Conservation (phyloP, 2,113 vertebrate genomes). For the Micronycteris hirsuta region DNA sequence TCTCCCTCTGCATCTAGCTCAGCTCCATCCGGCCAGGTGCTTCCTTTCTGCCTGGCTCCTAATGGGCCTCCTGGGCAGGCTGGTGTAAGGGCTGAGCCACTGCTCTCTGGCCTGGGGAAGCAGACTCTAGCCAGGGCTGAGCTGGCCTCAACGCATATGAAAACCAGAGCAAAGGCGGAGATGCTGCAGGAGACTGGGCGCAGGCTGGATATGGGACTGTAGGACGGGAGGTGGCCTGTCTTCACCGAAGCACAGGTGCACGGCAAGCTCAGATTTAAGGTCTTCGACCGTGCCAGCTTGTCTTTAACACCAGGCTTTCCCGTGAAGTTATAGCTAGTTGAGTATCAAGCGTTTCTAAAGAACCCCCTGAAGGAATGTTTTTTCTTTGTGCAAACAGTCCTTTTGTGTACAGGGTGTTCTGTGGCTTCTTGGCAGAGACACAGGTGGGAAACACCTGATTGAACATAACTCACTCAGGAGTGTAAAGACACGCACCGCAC, state of each 20-base stretch:
- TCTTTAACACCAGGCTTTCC: conserved; percentile 16
- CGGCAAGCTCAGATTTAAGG: neutral
- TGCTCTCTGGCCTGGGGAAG: neutral
- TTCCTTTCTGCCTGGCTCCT: neutral
- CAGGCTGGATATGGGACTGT: neutral
- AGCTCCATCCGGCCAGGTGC: neutral
- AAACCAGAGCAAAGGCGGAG: neutral
- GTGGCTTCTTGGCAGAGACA: conserved; percentile 60
- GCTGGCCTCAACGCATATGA: neutral
- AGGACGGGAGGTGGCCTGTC: neutral
- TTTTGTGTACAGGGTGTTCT: conserved; percentile 59
- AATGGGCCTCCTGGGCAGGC: neutral
- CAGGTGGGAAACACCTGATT: conserved; percentile 58
- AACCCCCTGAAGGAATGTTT: conserved; percentile 64
- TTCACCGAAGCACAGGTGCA: neutral
- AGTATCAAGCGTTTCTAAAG: conserved; percentile 64
- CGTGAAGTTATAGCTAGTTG: conserved; percentile 59
- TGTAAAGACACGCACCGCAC: neutral
- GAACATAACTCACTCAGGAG: neutral
- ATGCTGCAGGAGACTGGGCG: neutral
- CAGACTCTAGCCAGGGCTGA: neutral
- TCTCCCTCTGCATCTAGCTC: neutral
- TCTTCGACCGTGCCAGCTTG: neutral
- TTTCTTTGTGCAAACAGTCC: conserved; percentile 66
- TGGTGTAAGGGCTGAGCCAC: neutral